Evolutionary conservation across 1,140 invertebrate species (phyloP), one percentile per base, ranked within the genome.

Genomic region (Drosophila novamexicana): DNA sequence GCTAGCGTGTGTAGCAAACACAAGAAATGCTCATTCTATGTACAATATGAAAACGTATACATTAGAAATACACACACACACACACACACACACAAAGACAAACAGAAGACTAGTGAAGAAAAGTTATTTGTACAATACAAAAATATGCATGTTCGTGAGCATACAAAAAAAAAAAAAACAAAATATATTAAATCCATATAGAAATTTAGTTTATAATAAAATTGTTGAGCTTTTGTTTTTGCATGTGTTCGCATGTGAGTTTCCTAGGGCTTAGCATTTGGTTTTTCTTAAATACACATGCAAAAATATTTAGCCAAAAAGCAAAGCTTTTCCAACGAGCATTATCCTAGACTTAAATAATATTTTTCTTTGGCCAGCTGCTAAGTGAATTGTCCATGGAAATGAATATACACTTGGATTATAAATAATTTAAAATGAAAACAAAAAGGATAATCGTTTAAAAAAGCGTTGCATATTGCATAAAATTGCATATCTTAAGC

Each of bases 11-110:
- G 18, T 14, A 37, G 42, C 57, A 59, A 59, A 10, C 9, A 66
- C 61, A 79, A 82, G 68, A 85, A 79, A 79, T 86, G 82, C 79
- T 86, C 79, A 86, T 73, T 82, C 50, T 76, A 82, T 86, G 83
- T 88, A 88, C 47, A 82, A 81, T 68, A 77, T 39, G 7, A 63
- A 52, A 71, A 64, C 47, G 4, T 59, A 56, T 36, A 10, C 40
- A 47, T 80, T 77, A 84, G 69, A 7, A 34, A 14, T 9, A 58
- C n/a, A 14, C 9, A 58, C n/a, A 40, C 3, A 71, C 40, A 57
- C 6, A 40, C 14, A 59, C 70, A 72, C 3, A 71, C 40, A 57
- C 6, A 40, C 14, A 59, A 63, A 72, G 0, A 56, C 42, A 73
- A 22, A 42, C n/a, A 32, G 53, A 49, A 61, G 6, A 53, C 54